Conservation (phyloP, 1,140 invertebrate species). For the Drosophila pachea region DNA sequence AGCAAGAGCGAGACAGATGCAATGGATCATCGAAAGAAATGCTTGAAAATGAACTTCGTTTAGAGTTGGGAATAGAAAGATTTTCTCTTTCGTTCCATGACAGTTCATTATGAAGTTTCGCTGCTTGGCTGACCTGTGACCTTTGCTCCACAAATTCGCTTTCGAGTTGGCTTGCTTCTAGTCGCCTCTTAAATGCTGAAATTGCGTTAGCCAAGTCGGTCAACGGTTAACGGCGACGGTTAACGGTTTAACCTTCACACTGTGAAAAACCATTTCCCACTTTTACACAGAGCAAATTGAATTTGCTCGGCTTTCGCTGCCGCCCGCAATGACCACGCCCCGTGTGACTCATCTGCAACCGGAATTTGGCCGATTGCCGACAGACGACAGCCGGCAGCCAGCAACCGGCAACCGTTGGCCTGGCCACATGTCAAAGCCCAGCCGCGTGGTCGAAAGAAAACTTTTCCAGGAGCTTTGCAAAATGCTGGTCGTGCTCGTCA, state of each 20-base stretch:
- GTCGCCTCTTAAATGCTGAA: slow-evolving; percentile 28
- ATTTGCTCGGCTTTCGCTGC: slow-evolving; percentile 45
- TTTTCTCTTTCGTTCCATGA: too few relatives aligned
- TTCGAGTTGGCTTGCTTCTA: slow-evolving; percentile 19
- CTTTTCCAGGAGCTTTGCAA: slow-evolving; percentile 52
- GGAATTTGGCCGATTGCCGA: slow-evolving; percentile 61
- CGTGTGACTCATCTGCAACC: slow-evolving; percentile 65
- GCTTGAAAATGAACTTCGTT: too few relatives aligned
- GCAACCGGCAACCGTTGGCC: too few relatives aligned
- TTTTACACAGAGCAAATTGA: slow-evolving; percentile 39
- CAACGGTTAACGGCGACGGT: slow-evolving; percentile 22
- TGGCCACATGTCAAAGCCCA: slow-evolving; percentile 66
- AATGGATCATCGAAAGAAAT: too few relatives aligned
- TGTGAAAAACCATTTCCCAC: slow-evolving; percentile 42
- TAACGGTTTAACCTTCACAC: slow-evolving; percentile 27
- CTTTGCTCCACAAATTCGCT: slow-evolving; percentile 12
- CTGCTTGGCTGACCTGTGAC: not conserved
- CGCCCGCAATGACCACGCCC: not conserved
- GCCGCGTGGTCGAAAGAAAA: slow-evolving; percentile 57
- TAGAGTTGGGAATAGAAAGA: too few relatives aligned
- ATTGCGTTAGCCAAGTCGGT: slow-evolving; percentile 36
- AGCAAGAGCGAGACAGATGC: too few relatives aligned
- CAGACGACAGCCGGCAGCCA: slow-evolving; percentile 8
- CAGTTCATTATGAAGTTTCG: too few relatives aligned
- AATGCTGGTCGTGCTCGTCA: slow-evolving; percentile 8